Evolutionary conservation across 2,888 invertebrate species (phyloP), one percentile per base, ranked within the genome.

Genomic region (Eupithecia abbreviata): DNA sequence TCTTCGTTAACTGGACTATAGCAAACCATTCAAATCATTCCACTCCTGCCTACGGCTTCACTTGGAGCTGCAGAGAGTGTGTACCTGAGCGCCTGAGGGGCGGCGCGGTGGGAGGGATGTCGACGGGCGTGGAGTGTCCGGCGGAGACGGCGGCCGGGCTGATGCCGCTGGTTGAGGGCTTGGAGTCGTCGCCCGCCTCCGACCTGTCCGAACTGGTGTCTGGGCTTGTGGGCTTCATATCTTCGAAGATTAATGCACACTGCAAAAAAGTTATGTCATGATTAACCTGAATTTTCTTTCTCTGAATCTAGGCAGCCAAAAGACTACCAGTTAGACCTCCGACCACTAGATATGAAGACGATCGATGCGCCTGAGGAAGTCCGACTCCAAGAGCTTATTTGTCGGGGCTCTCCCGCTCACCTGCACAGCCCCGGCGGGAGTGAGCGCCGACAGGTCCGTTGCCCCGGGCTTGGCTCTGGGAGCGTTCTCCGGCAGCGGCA

Each of bases 111-210:
- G 58, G 58, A n/a, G n/a, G n/a, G 58, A 58, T 58, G 58, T 18
- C 18, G 58, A 18, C n/a, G 55, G 55, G 55, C n/a, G 7, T n/a
- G 55, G 55, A 55, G 58, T 58, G 58, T 18, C 58, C 30, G 65
- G 67, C 66, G 67, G 67, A 73, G 30, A 58, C n/a, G n/a, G 58
- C 47, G 58, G 71, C 75, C 65, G 74, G 42, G 58, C 72, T 74
- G n/a, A 51, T 41, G 10, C 75, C 77, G 71, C 77, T 73, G 43
- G 68, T 73, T 68, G 75, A 67, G 2, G 77, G 75, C 49, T 51
- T 58, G 62, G 67, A 51, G 45, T 41, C 71, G 43, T 62, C 73
- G 30, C 7, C n/a, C 47, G 2, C n/a, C n/a, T 18, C 51, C 30
- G n/a, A 66, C 45, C 66, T 45, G 13, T 45, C 9, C n/a, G 58